Percentiles rank a stretch among this genome's conserved stretches.
Evolutionary conservation across 2,113 vertebrate species (phyloP).

Genomic region (Daubentonia madagascariensis): DNA sequence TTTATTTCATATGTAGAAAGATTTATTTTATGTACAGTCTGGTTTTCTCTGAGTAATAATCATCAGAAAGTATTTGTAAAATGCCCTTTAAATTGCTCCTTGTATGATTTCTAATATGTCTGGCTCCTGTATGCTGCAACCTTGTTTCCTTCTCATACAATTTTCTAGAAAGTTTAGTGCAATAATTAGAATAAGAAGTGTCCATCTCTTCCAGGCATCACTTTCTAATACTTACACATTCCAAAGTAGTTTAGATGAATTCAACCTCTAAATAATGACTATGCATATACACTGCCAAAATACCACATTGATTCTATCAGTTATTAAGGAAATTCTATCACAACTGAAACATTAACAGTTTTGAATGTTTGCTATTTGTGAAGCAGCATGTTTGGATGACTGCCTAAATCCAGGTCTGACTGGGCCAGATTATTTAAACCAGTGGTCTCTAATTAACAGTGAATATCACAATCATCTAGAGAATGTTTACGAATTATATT

Average conservation of each 20-base stretch:
- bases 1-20: slow-evolving; percentile 12
- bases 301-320: background rate
- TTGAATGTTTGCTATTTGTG: background rate
- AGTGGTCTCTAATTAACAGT: background rate
- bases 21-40: background rate
- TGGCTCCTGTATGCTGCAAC: background rate
- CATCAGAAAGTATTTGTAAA: background rate
- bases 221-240: background rate
- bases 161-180: slow-evolving; percentile 1
- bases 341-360: background rate
- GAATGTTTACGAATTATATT: slow-evolving; percentile 4
- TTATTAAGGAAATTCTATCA: slow-evolving; percentile 20
- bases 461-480: background rate
- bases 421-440: background rate
- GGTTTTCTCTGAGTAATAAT: slow-evolving; percentile 36
- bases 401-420: background rate
- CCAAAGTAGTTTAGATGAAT: background rate
- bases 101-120: background rate
- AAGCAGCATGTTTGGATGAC: background rate
- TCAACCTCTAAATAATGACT: background rate
- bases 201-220: background rate
- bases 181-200: background rate
- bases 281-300: background rate
- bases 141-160: background rate
- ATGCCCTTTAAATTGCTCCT: slow-evolving; percentile 18